A percentile compares a stretch with the other conserved stretches of the same genome.
Evolutionary conservation across 1,140 invertebrate species (phyloP).

Genomic region (Caenorhabditis remanei): DNA sequence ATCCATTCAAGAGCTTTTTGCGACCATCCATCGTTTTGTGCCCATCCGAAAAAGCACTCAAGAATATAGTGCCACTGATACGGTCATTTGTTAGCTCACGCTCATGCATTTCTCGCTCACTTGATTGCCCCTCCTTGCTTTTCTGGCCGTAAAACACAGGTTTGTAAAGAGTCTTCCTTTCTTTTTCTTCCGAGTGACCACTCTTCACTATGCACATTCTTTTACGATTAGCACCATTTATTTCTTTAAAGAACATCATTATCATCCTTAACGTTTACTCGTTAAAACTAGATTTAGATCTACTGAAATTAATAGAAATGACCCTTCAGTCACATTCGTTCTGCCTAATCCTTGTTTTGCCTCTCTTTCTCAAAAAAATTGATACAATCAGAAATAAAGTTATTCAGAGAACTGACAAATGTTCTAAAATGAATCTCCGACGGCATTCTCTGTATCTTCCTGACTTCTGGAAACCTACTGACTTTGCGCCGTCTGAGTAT

Average conservation of each 20-base stretch:
- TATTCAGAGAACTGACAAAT: not conserved
- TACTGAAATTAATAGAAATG: too few relatives aligned
- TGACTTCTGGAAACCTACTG: conserved; percentile 25
- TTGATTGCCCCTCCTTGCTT: conserved; percentile 48
- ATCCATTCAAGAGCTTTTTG: conserved; percentile 46
- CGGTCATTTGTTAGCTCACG: conserved; percentile 53
- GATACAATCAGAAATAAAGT: not conserved
- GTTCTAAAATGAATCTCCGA: conserved; percentile 32
- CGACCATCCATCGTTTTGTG: conserved; percentile 1
- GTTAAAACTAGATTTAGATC: too few relatives aligned
- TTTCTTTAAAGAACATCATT: not conserved
- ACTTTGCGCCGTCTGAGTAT: conserved; percentile 5
- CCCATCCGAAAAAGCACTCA: conserved; percentile 55
- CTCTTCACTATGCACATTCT: conserved; percentile 24
- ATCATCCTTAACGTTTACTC: not conserved
- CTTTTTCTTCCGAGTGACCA: conserved; percentile 38
- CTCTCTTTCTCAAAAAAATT: not conserved
- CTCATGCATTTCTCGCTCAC: conserved; percentile 50
- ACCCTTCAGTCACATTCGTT: too few relatives aligned
- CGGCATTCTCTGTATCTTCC: conserved; percentile 1
- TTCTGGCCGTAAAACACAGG: conserved; percentile 49
- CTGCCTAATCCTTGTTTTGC: too few relatives aligned
- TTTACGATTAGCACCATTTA: conserved; percentile 36
- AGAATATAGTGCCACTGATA: conserved; percentile 55
- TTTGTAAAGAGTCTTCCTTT: conserved; percentile 48